Base-by-base conservation (phyloP, 2,113 vertebrate species). In the Hippocampus mohnikei region DNA sequence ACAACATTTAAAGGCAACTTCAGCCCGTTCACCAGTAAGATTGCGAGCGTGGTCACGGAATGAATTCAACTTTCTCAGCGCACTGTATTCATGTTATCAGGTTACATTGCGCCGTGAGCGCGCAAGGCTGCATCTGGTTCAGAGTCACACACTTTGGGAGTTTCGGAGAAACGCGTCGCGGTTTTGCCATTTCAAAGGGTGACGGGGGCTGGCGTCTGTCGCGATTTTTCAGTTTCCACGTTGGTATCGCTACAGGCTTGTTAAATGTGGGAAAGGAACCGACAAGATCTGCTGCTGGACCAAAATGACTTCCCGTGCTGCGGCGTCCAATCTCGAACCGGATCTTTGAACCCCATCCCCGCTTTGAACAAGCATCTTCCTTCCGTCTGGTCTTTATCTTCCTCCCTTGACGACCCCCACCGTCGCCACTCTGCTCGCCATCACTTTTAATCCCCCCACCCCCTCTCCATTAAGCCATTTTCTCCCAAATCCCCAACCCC, bases 391-490 rank as follows among this genome's bases (percentile, higher is more conserved):
- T 73, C 70, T 81, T 78, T 5, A 65, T 84, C 85, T 74, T 52
- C 65, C 77, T 81, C 77, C 78, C 53, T 48, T 73, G 40, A 79
- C 73, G 73, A 84, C 74, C 59, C 63, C 68, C 64, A 65, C 70
- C 61, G n/a, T 77, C 21, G 68, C 42, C 63, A 66, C 70, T 71
- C 79, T 69, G 71, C 56, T 79, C 61, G 7, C 53, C 83, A 76
- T 86, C 77, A 70, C n/a, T 62, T 65, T 62, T 81, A 76, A 85
- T 86, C 33, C 87, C 80, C 89, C 76, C 77, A 75, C 85, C 79
- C 88, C 76, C 77, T 76, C 85, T 82, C 79, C 73, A 66, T 74
- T 75, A 63, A 78, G 83, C 79, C 86, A 85, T 85, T 82, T 79
- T 82, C 75, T 84, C 72, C 78, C 66, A 83, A 82, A 83, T 59